Evolutionary conservation across 1,140 invertebrate genomes (phyloP).

Genomic region (Hylyphantes graminicola): DNA sequence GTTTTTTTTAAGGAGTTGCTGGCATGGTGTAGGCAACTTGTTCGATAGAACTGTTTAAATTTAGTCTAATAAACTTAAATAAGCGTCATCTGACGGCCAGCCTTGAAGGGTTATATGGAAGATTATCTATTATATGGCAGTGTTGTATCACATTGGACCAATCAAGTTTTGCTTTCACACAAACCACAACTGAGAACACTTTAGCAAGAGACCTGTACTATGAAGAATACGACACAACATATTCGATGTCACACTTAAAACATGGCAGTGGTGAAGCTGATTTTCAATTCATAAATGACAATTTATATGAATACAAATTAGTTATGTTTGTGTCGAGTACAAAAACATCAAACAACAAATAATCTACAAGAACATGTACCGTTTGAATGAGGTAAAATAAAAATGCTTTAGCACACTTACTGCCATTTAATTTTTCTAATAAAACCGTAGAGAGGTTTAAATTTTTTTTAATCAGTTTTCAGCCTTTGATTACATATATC

Average conservation of each 20-base stretch:
- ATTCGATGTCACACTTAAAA: conserved; percentile 35
- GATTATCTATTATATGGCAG: no score
- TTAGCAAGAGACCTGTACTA: conserved; percentile 47
- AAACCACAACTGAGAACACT: neutral
- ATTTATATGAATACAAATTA: conserved; percentile 39
- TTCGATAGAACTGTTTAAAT: no score
- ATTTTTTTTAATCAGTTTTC: no score
- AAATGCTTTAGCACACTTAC: neutral
- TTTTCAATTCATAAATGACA: neutral
- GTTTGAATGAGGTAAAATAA: neutral
- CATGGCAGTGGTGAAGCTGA: conserved; percentile 56
- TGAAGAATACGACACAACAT: conserved; percentile 20
- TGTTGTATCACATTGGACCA: no score
- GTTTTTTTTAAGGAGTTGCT: no score
- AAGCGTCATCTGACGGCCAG: no score
- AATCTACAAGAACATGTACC: no score
- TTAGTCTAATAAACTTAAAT: no score
- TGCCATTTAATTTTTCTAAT: neutral
- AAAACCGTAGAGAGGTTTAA: neutral
- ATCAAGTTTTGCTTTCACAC: no score
- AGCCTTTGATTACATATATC: no score
- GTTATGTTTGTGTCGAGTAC: conserved; percentile 3
- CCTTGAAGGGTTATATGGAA: no score
- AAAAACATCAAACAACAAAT: conserved; percentile 19
- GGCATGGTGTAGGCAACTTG: no score